A percentile compares a stretch with the other conserved stretches of the same genome.
Evolutionary conservation across 2,888 invertebrate genomes (phyloP).

Genomic region (Sycophila texana): DNA sequence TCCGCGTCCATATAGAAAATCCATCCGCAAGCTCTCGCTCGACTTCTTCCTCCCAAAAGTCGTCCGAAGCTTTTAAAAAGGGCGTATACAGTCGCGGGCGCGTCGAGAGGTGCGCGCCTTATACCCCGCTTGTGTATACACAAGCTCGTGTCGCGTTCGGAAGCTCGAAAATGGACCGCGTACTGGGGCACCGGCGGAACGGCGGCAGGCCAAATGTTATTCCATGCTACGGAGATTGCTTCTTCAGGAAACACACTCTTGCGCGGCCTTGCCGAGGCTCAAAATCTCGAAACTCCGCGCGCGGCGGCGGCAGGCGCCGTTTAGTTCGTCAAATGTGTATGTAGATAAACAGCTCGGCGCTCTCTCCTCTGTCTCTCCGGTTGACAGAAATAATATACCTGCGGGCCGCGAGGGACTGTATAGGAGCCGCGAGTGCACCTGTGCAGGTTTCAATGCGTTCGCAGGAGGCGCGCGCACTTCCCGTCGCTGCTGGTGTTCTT

Average conservation of each 20-base stretch:
- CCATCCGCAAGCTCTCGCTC: no score
- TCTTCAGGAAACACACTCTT: constrained; percentile 64
- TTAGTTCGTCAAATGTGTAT: constrained; percentile 65
- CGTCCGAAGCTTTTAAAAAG: neutral
- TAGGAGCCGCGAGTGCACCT: constrained; percentile 5
- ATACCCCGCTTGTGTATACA: constrained; percentile 1
- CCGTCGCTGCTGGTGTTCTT: no score
- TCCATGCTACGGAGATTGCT: constrained; percentile 66
- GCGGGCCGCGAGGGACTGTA: neutral
- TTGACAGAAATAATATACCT: constrained; percentile 67
- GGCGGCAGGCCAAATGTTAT: constrained; percentile 63
- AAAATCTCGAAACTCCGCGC: constrained; percentile 46
- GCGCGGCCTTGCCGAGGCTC: constrained; percentile 32
- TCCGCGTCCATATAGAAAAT: no score
- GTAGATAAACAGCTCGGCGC: constrained; percentile 65
- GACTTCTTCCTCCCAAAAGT: no score
- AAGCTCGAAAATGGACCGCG: constrained; percentile 29
- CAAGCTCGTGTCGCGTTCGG: neutral
- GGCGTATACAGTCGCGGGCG: neutral
- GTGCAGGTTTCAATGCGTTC: neutral
- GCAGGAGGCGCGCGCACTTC: no score
- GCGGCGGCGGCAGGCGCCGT: neutral
- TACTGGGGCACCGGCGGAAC: neutral
- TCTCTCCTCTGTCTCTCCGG: constrained; percentile 37
- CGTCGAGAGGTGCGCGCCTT: constrained; percentile 9